Conservation (phyloP, 2,113 vertebrate genomes). For the Origma solitaria region DNA sequence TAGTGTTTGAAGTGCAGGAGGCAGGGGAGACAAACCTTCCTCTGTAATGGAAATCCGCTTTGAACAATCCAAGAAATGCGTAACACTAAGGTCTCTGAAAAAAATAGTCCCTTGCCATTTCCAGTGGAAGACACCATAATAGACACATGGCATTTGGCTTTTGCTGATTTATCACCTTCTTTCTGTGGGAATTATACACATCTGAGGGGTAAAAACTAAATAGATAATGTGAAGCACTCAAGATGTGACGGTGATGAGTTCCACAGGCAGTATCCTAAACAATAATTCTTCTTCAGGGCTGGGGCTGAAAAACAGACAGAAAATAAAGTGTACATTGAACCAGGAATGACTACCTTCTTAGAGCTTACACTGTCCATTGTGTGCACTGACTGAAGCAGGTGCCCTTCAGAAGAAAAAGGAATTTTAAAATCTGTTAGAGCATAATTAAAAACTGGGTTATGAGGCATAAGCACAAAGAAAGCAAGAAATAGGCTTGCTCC, state of each 20-base stretch:
- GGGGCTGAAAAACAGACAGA: neutral
- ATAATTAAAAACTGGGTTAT: slow-evolving; percentile 28
- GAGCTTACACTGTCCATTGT: neutral
- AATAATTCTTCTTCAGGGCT: neutral
- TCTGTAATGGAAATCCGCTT: neutral
- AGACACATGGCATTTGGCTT: neutral
- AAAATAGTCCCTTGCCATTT: neutral
- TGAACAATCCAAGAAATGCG: neutral
- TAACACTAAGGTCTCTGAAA: neutral
- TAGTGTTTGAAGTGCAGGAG: neutral
- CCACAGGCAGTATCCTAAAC: neutral
- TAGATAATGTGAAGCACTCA: neutral
- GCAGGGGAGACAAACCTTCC: neutral
- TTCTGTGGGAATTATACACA: neutral
- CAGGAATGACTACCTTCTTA: neutral
- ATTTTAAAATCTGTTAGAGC: neutral
- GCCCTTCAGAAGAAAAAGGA: neutral
- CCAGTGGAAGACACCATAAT: neutral
- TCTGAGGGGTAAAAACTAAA: neutral
- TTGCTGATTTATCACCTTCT: neutral
- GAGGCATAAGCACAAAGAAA: slow-evolving; percentile 10
- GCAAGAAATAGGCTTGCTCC: slow-evolving; percentile 1
- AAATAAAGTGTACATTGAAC: neutral
- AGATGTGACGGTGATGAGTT: neutral
- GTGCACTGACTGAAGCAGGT: neutral